Conservation (phyloP, 2,797 vertebrate genomes). For the Micropoecilia bifurca region DNA sequence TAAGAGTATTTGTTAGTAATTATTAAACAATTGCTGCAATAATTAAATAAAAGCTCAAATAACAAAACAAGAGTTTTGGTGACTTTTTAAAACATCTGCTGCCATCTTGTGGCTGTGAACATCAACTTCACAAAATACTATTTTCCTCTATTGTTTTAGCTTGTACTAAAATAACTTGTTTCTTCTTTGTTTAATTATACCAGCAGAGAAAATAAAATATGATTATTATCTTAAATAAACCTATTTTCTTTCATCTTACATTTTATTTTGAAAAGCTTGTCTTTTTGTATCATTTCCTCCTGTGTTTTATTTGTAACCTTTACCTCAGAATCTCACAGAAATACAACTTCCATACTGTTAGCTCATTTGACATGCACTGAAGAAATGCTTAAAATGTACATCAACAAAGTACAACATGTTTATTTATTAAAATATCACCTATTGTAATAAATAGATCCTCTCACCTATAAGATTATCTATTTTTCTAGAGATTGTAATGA, state of each 20-base stretch:
- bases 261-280: background rate
- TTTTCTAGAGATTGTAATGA: no score
- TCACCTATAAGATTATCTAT: no score
- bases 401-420: no score
- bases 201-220: background rate
- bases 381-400: no score
- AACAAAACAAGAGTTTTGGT: background rate
- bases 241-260: background rate
- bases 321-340: background rate
- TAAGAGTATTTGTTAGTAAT: background rate
- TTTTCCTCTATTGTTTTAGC: background rate
- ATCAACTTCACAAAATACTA: slow-evolving; percentile 13
- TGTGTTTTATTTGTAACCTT: background rate
- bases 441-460: no score
- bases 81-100: slow-evolving; percentile 4
- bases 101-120: slow-evolving; percentile 59
- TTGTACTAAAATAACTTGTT: background rate
- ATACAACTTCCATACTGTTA: background rate
- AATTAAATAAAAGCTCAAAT: no score
- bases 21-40: background rate
- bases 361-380: no score
- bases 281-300: background rate
- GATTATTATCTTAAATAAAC: background rate
- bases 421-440: no score
- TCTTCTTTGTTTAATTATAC: background rate